Conservation (phyloP, 2,888 invertebrate species). For the Xestia ashworthii region DNA sequence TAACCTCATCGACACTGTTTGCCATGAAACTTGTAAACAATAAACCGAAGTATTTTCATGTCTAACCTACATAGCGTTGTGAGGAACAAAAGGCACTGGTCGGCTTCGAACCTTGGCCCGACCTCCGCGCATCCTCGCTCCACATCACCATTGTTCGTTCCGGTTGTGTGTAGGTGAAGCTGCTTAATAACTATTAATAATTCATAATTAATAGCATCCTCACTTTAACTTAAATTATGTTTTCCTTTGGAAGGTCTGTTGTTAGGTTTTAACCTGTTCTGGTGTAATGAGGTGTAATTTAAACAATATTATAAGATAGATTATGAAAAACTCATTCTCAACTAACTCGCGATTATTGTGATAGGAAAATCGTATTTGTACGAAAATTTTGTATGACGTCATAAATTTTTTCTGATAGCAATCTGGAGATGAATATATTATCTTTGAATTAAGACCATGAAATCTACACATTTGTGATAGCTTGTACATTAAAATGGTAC, state of each 20-base stretch:
- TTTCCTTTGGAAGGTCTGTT: conserved; percentile 19
- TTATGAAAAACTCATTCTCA: not conserved
- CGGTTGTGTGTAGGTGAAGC: conserved; percentile 64
- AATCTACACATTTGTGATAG: no score
- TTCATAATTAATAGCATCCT: conserved; percentile 61
- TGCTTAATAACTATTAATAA: conserved; percentile 54
- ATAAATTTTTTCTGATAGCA: no score
- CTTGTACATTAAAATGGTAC: no score
- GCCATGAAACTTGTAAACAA: conserved; percentile 60
- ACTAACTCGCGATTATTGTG: not conserved
- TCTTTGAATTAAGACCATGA: no score
- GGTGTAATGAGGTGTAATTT: not conserved
- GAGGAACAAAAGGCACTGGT: conserved; percentile 83
- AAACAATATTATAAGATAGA: not conserved
- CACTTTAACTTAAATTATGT: conserved; percentile 22
- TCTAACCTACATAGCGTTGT: conserved; percentile 67
- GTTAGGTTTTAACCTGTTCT: not conserved
- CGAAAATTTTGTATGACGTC: no score
- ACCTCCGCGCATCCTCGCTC: conserved; percentile 89
- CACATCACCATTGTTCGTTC: conserved; percentile 80
- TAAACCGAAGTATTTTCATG: conserved; percentile 61
- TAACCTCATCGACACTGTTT: conserved; percentile 22
- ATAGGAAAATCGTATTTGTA: no score
- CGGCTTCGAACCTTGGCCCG: conserved; percentile 86
- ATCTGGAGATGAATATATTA: no score